phyloP scores from a whole-genome alignment of 2,797 vertebrate species.

The Huso huso region DNA sequence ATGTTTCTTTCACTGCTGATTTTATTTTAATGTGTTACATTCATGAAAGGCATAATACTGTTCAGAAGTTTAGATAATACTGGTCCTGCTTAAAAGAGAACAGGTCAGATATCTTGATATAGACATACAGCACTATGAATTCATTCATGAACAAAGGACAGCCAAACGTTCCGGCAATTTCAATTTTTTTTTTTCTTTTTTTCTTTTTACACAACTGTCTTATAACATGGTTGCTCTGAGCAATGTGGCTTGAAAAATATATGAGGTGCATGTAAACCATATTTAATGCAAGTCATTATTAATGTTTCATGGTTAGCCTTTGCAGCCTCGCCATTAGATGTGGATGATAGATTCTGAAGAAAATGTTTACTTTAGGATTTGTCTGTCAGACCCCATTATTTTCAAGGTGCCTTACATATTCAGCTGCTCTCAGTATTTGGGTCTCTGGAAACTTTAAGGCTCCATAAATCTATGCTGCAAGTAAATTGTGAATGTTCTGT shows the following conservation, averaged over 20 bases:
- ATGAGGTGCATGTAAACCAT: not conserved
- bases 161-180: too few relatives aligned
- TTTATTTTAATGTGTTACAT: too few relatives aligned
- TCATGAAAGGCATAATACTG: too few relatives aligned
- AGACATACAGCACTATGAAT: too few relatives aligned
- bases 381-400: slow-evolving; percentile 52
- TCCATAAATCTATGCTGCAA: slow-evolving; percentile 30
- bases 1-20: not conserved
- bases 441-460: not conserved
- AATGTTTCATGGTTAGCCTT: slow-evolving; percentile 29
- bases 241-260: not conserved
- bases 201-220: too few relatives aligned
- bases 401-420: slow-evolving; percentile 22
- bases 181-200: too few relatives aligned
- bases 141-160: too few relatives aligned
- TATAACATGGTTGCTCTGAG: too few relatives aligned
- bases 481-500: slow-evolving; percentile 33
- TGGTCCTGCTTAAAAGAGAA: too few relatives aligned
- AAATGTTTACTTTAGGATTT: slow-evolving; percentile 43
- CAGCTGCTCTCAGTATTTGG: not conserved
- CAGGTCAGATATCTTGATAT: too few relatives aligned
- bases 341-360: slow-evolving; percentile 16
- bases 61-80: too few relatives aligned
- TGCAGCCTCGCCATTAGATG: slow-evolving; percentile 28
- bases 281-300: slow-evolving; percentile 16